Evolutionary conservation across 2,797 vertebrate genomes (phyloP).

Genomic region (Chelidonichthys spinosus): DNA sequence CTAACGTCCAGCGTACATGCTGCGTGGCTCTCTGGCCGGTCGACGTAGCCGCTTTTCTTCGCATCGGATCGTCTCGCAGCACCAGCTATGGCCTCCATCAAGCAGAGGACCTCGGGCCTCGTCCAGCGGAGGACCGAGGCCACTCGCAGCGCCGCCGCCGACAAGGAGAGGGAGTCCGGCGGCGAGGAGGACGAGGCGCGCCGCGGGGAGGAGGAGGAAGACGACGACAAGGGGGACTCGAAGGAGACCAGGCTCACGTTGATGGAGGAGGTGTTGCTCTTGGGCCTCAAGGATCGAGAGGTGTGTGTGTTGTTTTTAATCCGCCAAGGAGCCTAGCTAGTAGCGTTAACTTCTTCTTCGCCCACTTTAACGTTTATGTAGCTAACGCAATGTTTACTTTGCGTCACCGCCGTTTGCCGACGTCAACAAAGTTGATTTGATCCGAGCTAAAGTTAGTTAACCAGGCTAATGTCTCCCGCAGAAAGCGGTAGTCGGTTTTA

Average conservation of each 20-base stretch:
- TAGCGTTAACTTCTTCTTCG: slow-evolving; percentile 1
- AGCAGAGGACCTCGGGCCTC: slow-evolving; percentile 94
- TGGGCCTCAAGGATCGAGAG: slow-evolving; percentile 98
- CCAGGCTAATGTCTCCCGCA: background rate
- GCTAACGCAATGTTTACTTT: slow-evolving; percentile 37
- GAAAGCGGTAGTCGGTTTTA: background rate
- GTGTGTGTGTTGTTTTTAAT: slow-evolving; percentile 71
- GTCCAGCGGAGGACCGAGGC: slow-evolving; percentile 97
- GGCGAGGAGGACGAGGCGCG: slow-evolving; percentile 88
- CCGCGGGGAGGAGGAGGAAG: slow-evolving; percentile 88
- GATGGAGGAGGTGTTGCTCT: slow-evolving; percentile 96
- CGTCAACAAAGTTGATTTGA: slow-evolving; percentile 35
- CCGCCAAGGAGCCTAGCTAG: background rate
- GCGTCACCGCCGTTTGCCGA: slow-evolving; percentile 23
- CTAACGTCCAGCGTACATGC: slow-evolving; percentile 53
- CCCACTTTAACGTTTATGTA: background rate
- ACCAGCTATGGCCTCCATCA: slow-evolving; percentile 89
- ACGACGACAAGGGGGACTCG: slow-evolving; percentile 91
- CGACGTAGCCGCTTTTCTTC: slow-evolving; percentile 43
- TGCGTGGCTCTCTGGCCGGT: slow-evolving; percentile 35
- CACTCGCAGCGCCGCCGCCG: slow-evolving; percentile 89
- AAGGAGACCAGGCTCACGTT: slow-evolving; percentile 96
- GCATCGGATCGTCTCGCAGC: slow-evolving; percentile 38
- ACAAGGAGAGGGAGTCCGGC: slow-evolving; percentile 87
- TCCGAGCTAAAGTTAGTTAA: background rate